Evolutionary conservation across 2,113 vertebrate species (phyloP).

Genomic region (Chaenogobius annularis): DNA sequence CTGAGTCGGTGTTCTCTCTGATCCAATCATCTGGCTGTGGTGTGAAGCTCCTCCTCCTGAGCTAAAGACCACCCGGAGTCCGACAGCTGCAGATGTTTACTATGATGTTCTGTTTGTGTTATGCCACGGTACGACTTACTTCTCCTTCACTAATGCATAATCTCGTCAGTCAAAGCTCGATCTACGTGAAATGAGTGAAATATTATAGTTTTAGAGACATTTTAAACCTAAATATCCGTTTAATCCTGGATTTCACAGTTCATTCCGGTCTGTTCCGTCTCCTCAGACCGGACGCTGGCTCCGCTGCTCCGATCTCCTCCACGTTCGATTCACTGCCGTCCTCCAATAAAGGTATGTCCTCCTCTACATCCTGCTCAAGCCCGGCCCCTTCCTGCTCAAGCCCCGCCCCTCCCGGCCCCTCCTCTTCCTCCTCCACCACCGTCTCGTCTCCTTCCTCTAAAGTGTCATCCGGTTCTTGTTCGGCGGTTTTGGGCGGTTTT

Average conservation of each 20-base stretch:
- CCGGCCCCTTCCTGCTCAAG: conserved; percentile 9
- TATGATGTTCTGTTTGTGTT: too few species aligned
- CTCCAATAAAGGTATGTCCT: conserved; percentile 43
- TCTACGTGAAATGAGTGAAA: conserved; percentile 2
- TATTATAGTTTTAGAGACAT: conserved; percentile 18
- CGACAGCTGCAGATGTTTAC: too few species aligned
- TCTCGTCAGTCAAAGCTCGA: background rate
- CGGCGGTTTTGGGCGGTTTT: background rate
- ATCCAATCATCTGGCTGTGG: too few species aligned
- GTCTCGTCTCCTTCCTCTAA: conserved; percentile 15
- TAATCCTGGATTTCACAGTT: conserved; percentile 33
- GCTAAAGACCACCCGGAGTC: too few species aligned
- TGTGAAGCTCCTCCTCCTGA: too few species aligned
- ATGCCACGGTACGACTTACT: background rate
- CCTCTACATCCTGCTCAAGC: conserved; percentile 15
- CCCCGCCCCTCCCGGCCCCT: background rate
- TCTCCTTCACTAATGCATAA: background rate
- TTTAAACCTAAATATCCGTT: conserved; percentile 25
- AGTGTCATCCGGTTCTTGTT: background rate
- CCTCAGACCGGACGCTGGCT: conserved; percentile 70
- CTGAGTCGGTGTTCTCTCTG: too few species aligned
- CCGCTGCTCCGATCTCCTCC: conserved; percentile 45
- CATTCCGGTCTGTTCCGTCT: conserved; percentile 80
- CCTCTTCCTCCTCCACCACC: conserved; percentile 31
- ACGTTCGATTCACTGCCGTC: conserved; percentile 46